These are phyloP conservation scores for Pogoniulus pusillus DNA, from an alignment of 2,797 vertebrate species.

Conservation along the genomic window DNA sequence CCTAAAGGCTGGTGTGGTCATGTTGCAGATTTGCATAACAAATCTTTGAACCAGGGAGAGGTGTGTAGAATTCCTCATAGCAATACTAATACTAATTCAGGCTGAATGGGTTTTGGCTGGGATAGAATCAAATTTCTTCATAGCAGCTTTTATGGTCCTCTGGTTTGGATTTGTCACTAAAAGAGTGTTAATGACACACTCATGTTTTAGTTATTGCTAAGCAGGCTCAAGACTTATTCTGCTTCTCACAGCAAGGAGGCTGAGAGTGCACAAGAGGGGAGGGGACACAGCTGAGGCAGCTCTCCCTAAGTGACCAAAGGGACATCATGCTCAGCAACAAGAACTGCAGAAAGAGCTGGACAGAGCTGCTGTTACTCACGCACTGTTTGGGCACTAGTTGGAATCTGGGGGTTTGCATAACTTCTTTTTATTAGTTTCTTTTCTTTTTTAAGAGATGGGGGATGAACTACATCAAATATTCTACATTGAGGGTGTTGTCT, in stretches of 20 bases:
- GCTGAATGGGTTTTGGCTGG: background rate
- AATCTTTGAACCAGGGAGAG: background rate
- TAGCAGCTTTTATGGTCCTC: background rate
- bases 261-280: too few species aligned
- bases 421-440: background rate
- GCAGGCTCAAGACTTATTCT: too few species aligned
- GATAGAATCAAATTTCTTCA: background rate
- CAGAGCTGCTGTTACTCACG: background rate
- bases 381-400: rapidly evolving
- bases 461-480: background rate
- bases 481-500: background rate
- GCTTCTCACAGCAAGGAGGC: too few species aligned
- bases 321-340: background rate
- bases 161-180: background rate
- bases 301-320: background rate
- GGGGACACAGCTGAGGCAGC: background rate
- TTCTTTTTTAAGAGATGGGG: background rate
- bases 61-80: background rate
- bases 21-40: background rate
- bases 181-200: background rate
- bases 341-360: background rate
- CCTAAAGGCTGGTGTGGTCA: background rate
- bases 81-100: background rate
- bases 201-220: too few species aligned
- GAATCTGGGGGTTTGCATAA: background rate